These are phyloP conservation scores for Forficula auricularia DNA, from an alignment of 1,140 invertebrate species.

Conservation along the genomic window DNA sequence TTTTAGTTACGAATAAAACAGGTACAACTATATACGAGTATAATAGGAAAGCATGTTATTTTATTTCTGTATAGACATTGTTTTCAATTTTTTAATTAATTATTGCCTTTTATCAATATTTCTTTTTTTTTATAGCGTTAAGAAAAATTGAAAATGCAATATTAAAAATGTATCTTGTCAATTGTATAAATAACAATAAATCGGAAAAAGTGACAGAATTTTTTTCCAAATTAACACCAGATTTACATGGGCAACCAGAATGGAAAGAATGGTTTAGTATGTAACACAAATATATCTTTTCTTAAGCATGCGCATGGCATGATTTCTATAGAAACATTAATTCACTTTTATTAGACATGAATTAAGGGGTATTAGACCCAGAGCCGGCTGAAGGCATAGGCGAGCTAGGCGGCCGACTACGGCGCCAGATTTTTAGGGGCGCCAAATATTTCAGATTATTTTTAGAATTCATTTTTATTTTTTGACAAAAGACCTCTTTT, in stretches of 20 bases:
- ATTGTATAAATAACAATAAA: conserved; percentile 61
- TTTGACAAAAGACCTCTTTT: neutral
- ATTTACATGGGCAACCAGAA: conserved; percentile 72
- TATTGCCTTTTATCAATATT: neutral
- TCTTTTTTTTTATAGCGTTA: conserved; percentile 37
- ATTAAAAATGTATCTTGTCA: conserved; percentile 76
- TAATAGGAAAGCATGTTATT: too few relatives aligned
- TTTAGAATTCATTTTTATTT: neutral
- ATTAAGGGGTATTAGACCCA: neutral
- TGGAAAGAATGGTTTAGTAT: conserved; percentile 98
- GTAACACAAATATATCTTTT: conserved; percentile 18
- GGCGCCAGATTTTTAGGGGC: conserved; percentile 4
- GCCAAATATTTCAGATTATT: neutral
- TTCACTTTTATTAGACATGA: neutral
- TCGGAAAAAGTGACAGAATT: conserved; percentile 78
- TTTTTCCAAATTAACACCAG: conserved; percentile 69
- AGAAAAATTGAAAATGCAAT: conserved; percentile 77
- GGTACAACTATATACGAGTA: too few relatives aligned
- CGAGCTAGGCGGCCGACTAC: neutral
- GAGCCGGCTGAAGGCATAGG: neutral
- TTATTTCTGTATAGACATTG: too few relatives aligned
- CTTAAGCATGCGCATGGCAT: too few relatives aligned
- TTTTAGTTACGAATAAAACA: too few relatives aligned
- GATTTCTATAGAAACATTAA: neutral
- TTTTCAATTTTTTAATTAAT: neutral